Evolutionary conservation across 2,113 vertebrate genomes (phyloP).

Genomic region (Oceanites oceanicus): DNA sequence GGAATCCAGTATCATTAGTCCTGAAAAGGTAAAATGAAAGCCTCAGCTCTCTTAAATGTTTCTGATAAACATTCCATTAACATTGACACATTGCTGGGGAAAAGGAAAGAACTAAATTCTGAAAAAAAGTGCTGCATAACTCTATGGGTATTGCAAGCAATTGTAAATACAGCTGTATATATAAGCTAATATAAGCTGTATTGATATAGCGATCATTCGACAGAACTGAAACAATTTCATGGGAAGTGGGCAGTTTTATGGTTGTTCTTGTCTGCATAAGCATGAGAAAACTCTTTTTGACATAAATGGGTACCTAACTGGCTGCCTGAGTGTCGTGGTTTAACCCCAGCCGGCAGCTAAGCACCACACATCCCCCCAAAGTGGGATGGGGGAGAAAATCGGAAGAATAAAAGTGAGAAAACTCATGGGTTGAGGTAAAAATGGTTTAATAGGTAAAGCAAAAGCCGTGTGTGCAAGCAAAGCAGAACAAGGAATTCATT

Average conservation of each 20-base stretch:
- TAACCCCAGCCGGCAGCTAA: too few relatives aligned
- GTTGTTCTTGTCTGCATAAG: neutral
- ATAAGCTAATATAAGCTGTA: too few relatives aligned
- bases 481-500: too few relatives aligned
- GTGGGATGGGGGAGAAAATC: too few relatives aligned
- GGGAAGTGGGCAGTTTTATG: neutral
- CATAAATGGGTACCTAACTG: neutral
- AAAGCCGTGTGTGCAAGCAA: too few relatives aligned
- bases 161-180: neutral
- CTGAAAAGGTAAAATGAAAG: conserved; percentile 69
- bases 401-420: too few relatives aligned
- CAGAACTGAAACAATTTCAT: neutral
- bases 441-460: too few relatives aligned
- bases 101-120: neutral
- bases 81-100: neutral
- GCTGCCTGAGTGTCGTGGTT: neutral
- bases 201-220: neutral
- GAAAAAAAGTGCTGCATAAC: neutral
- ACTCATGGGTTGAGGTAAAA: too few relatives aligned
- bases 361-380: too few relatives aligned
- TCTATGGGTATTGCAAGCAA: neutral
- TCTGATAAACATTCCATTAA: neutral
- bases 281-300: neutral
- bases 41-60: neutral
- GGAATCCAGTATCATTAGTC: conserved; percentile 85